Percentiles rank a stretch among this genome's conserved stretches.
Conservation (phyloP, 2,888 invertebrate genomes). For the Eumacrocentrus americanus region DNA sequence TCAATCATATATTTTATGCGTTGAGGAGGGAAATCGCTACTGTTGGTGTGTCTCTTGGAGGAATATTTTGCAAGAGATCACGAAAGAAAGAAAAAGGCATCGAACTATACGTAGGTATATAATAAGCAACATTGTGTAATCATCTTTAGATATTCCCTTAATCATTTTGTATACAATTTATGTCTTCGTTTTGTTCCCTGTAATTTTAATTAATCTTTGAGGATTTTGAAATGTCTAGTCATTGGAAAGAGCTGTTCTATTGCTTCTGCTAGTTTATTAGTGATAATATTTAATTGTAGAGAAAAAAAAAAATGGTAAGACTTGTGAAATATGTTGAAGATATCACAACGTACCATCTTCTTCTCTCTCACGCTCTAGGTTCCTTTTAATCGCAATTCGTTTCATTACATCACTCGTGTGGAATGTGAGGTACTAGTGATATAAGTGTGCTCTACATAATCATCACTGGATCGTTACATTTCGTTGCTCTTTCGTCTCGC, state of each 20-base stretch:
- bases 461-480: conserved; percentile 16
- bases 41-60: background rate
- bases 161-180: background rate
- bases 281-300: too few relatives aligned
- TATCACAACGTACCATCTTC: background rate
- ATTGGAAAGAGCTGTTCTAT: too few relatives aligned
- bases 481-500: conserved; percentile 5
- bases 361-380: background rate
- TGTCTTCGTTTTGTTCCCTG: background rate
- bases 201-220: too few relatives aligned
- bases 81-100: too few relatives aligned
- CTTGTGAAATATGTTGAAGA: conserved; percentile 5
- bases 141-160: background rate
- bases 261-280: too few relatives aligned
- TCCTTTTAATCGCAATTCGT: conserved; percentile 7
- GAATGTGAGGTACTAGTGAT: conserved; percentile 14
- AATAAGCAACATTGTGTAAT: background rate
- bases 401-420: conserved; percentile 12
- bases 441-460: conserved; percentile 20
- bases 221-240: too few relatives aligned
- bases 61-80: background rate
- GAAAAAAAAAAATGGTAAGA: background rate
- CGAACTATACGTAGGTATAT: too few relatives aligned
- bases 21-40: too few relatives aligned
- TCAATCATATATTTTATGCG: background rate